Conservation (phyloP, 2,888 invertebrate genomes). For the Leptura quadrifasciata region DNA sequence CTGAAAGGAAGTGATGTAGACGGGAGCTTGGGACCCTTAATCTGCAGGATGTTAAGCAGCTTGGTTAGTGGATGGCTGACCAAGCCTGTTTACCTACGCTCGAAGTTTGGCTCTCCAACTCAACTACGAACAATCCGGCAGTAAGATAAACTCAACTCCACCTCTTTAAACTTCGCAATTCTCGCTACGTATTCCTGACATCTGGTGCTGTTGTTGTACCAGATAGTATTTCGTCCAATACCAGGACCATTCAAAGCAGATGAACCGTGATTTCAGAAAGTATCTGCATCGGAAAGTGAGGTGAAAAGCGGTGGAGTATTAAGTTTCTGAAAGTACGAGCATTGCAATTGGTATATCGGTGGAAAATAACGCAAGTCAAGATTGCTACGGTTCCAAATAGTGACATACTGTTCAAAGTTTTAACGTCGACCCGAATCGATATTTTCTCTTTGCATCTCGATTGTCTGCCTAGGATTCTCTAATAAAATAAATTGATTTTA, state of each 20-base stretch:
- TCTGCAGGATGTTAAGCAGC: slow-evolving; percentile 45
- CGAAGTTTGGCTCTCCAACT: slow-evolving; percentile 44
- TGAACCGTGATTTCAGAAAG: slow-evolving; percentile 39
- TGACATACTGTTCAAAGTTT: slow-evolving; percentile 17
- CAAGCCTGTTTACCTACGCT: slow-evolving; percentile 51
- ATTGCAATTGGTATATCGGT: slow-evolving; percentile 1
- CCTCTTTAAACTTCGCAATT: slow-evolving; percentile 52
- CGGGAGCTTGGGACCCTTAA: not conserved
- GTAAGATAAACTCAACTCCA: slow-evolving; percentile 53
- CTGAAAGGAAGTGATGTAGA: slow-evolving; percentile 8
- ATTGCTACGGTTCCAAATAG: slow-evolving; percentile 14
- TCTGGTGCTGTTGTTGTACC: slow-evolving; percentile 52
- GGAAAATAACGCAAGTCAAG: slow-evolving; percentile 19
- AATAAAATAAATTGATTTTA: slow-evolving; percentile 1
- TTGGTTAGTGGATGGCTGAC: slow-evolving; percentile 42
- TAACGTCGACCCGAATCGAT: not conserved
- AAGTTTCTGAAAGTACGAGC: slow-evolving; percentile 29
- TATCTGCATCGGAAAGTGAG: slow-evolving; percentile 31
- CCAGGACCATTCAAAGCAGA: slow-evolving; percentile 29
- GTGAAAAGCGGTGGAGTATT: slow-evolving; percentile 24
- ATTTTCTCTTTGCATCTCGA: slow-evolving; percentile 2
- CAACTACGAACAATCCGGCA: slow-evolving; percentile 44
- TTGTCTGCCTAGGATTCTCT: not conserved
- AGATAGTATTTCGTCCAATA: slow-evolving; percentile 40
- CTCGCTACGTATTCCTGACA: slow-evolving; percentile 46